These are phyloP conservation scores for Ectobius pallidus DNA, from an alignment of 2,888 invertebrate species.

Conservation along the genomic window DNA sequence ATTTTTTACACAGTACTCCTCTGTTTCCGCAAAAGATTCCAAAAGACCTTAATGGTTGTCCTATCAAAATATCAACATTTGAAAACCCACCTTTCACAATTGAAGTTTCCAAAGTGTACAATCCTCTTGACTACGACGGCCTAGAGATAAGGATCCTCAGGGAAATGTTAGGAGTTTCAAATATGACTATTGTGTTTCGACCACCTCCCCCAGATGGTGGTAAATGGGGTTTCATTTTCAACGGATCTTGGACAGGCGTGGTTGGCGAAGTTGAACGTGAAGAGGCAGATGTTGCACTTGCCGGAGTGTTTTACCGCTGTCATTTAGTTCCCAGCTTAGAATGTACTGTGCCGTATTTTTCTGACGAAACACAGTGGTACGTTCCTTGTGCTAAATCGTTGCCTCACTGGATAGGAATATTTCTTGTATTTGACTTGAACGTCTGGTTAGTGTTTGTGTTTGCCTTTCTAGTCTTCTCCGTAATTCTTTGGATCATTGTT, in stretches of 20 bases:
- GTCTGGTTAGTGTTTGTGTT: background rate
- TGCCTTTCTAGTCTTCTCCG: background rate
- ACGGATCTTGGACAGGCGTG: background rate
- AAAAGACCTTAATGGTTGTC: too few relatives aligned
- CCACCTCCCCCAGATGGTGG: slow-evolving; percentile 13
- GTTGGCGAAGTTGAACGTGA: background rate
- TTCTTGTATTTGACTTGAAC: background rate
- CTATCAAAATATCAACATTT: too few relatives aligned
- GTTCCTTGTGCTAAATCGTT: slow-evolving; percentile 9
- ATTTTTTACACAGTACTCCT: too few relatives aligned
- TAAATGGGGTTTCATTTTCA: background rate
- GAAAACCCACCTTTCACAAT: too few relatives aligned
- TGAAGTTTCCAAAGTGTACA: too few relatives aligned
- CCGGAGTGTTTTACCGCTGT: slow-evolving; percentile 14
- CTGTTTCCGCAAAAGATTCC: too few relatives aligned
- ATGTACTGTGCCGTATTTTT: background rate
- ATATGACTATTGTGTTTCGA: background rate
- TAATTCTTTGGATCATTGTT: background rate
- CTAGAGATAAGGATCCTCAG: background rate
- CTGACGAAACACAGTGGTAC: slow-evolving; percentile 15
- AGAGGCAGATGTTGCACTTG: background rate
- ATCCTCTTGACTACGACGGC: slow-evolving; percentile 5
- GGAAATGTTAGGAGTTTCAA: background rate
- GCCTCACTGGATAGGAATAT: background rate
- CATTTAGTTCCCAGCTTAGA: background rate